phyloP scores from a whole-genome alignment of 2,888 invertebrate genomes.

The Spilarctia lutea region DNA sequence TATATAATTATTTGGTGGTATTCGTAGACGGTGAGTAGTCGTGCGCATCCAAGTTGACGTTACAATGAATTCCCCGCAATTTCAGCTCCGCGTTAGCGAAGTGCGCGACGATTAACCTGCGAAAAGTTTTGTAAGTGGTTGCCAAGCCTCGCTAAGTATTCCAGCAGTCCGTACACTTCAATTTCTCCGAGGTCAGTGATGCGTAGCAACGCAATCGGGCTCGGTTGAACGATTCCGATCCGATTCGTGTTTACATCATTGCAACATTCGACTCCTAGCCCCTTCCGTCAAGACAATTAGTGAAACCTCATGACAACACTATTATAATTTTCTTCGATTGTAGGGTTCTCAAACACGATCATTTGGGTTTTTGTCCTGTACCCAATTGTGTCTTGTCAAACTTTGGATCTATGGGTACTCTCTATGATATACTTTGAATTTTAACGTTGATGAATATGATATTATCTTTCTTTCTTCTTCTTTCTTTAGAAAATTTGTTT shows the following conservation, averaged over 20 bases:
- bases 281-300: conserved; percentile 69
- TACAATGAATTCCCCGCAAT: conserved; percentile 67
- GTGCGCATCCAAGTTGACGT: conserved; percentile 69
- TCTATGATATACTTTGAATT: neutral
- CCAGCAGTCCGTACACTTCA: conserved; percentile 78
- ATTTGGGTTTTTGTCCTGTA: neutral
- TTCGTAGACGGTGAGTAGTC: conserved; percentile 57
- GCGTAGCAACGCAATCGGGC: conserved; percentile 83
- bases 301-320: conserved; percentile 63
- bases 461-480: neutral
- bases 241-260: conserved; percentile 73
- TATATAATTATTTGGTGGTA: conserved; percentile 60
- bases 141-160: conserved; percentile 63
- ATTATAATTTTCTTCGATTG: conserved; percentile 27
- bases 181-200: conserved; percentile 80
- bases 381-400: neutral
- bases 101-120: conserved; percentile 71
- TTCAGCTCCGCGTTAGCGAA: conserved; percentile 61
- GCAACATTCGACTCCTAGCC: conserved; percentile 72
- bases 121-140: conserved; percentile 81
- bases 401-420: no score
- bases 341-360: neutral
- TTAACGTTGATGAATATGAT: neutral
- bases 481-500: neutral
- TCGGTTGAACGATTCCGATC: conserved; percentile 82